These are phyloP conservation scores for Bufo bufo DNA, from an alignment of 2,113 vertebrate genomes.

Conservation along the genomic window DNA sequence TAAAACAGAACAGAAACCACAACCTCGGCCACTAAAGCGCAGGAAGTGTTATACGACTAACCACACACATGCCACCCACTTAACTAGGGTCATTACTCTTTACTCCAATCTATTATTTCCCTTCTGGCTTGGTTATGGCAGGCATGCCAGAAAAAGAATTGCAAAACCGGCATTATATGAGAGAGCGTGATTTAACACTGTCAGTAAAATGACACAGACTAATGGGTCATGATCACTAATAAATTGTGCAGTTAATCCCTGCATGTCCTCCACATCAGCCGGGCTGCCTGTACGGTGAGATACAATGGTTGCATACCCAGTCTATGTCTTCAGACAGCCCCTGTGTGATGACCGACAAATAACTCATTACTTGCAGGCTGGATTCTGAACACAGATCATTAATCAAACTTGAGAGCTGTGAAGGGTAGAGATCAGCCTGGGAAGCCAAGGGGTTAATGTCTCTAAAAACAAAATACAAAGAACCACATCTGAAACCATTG, in stretches of 20 bases:
- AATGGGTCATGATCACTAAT: constrained; percentile 36
- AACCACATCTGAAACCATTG: neutral
- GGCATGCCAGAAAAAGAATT: neutral
- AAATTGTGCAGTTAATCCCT: constrained; percentile 36
- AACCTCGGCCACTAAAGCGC: constrained; percentile 8
- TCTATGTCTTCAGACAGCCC: constrained; percentile 20
- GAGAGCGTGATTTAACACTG: constrained; percentile 42
- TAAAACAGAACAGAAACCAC: constrained; percentile 17
- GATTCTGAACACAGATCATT: constrained; percentile 26
- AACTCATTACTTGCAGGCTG: constrained; percentile 36
- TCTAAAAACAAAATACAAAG: neutral
- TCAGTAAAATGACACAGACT: constrained; percentile 52
- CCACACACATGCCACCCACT: constrained; percentile 21
- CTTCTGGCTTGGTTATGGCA: constrained; percentile 42
- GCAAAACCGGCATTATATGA: neutral
- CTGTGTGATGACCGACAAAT: constrained; percentile 9
- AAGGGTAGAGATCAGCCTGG: neutral
- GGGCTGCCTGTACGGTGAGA: constrained; percentile 34
- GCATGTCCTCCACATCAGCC: constrained; percentile 24
- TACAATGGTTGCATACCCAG: constrained; percentile 24
- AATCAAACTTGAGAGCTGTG: constrained; percentile 28
- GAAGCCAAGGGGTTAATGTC: neutral
- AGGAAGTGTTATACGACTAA: constrained; percentile 13
- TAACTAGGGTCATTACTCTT: constrained; percentile 37
- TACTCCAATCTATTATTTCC: constrained; percentile 43